phyloP scores from a whole-genome alignment of 92 coral and sea anemone genomes.

The Phenganax subtilis region DNA sequence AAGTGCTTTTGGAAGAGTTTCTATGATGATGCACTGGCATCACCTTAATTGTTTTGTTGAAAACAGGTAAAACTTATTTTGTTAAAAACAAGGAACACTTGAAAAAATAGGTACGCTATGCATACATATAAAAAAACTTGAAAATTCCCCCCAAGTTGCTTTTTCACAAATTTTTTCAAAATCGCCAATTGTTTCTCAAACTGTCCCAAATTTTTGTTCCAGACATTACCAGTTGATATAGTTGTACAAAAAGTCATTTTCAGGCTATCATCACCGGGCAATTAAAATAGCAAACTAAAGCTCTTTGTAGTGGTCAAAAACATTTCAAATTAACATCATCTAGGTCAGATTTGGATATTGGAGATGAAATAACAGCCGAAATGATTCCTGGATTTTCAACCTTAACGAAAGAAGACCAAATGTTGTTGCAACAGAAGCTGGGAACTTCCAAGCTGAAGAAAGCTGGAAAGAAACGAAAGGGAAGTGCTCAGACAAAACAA shows the following conservation, averaged over 20 bases:
- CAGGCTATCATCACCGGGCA: too few species aligned
- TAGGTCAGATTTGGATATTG: slow-evolving; percentile 58
- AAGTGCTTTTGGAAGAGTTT: slow-evolving; percentile 60
- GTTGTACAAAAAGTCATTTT: too few species aligned
- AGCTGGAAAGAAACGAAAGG: slow-evolving; percentile 58
- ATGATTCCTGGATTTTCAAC: slow-evolving; percentile 71
- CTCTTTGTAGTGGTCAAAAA: too few species aligned
- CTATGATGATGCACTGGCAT: slow-evolving; percentile 81
- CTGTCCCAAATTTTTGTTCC: too few species aligned
- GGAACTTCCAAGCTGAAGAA: slow-evolving; percentile 57
- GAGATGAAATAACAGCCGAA: slow-evolving; percentile 63
- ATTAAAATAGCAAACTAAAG: too few species aligned
- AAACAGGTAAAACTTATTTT: slow-evolving; percentile 29
- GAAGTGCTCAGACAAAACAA: slow-evolving; percentile 49
- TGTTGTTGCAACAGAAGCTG: slow-evolving; percentile 65
- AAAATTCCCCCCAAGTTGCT: too few species aligned
- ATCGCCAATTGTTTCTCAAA: too few species aligned
- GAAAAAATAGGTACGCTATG: neutral
- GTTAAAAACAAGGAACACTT: neutral
- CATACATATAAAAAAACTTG: neutral
- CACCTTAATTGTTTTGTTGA: slow-evolving; percentile 78
- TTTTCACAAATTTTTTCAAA: too few species aligned
- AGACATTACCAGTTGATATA: too few species aligned
- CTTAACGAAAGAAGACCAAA: slow-evolving; percentile 71
- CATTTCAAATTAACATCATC: neutral